Conservation (phyloP, 2,113 vertebrate genomes). For the Lanius collurio region DNA sequence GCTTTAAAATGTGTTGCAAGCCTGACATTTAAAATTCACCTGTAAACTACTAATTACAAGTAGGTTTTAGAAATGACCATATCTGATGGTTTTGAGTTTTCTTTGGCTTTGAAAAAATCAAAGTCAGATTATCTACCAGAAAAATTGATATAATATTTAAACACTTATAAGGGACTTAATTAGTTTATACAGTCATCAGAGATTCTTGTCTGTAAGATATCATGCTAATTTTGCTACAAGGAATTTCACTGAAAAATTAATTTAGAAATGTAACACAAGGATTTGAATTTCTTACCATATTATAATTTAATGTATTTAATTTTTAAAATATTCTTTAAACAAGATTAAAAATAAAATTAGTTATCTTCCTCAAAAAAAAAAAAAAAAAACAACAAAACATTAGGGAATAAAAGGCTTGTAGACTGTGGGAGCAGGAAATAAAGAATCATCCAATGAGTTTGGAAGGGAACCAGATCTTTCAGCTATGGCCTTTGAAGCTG, state of each 20-base stretch:
- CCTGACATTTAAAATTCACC: not conserved
- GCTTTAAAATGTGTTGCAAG: constrained; percentile 3
- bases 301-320: not conserved
- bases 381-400: not conserved
- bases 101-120: not conserved
- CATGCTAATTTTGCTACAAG: not conserved
- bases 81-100: not conserved
- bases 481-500: not conserved
- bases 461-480: not conserved
- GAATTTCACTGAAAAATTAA: not conserved
- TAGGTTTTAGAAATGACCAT: not conserved
- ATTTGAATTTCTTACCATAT: not conserved
- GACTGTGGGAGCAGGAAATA: not conserved
- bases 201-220: not conserved
- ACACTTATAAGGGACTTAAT: not conserved
- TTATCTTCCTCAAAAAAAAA: not conserved
- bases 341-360: not conserved
- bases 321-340: not conserved
- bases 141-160: not conserved
- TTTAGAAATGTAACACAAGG: not conserved
- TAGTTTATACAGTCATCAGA: not conserved
- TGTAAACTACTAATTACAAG: not conserved
- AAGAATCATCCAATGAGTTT: not conserved
- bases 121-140: not conserved
- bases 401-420: not conserved